A percentile compares a stretch with the other conserved stretches of the same genome.
Evolutionary conservation across 2,113 vertebrate genomes (phyloP).

Genomic region (Nothobranchius furzeri): DNA sequence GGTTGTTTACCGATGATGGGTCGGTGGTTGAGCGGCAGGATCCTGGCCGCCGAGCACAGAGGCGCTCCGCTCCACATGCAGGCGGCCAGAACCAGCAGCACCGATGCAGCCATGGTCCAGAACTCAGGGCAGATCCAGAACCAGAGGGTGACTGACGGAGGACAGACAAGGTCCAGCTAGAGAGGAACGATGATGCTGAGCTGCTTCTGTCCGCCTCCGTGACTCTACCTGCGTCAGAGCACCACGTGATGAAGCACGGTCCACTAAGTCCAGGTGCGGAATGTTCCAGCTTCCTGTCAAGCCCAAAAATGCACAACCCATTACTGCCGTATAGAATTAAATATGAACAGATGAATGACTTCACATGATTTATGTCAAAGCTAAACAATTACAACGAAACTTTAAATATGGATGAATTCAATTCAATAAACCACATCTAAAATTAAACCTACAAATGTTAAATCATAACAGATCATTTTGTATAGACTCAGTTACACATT

Average conservation of each 20-base stretch:
- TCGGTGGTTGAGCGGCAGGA: conserved; percentile 60
- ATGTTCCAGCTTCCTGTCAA: neutral
- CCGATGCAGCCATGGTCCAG: conserved; percentile 52
- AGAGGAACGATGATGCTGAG: neutral
- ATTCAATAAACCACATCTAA: too few species aligned
- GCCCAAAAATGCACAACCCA: too few species aligned
- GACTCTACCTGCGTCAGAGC: neutral
- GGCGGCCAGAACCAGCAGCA: conserved; percentile 60
- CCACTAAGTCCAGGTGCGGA: conserved; percentile 8
- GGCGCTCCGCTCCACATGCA: conserved; percentile 32
- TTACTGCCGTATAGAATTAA: too few species aligned
- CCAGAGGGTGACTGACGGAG: neutral
- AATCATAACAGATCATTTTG: too few species aligned
- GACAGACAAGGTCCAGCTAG: too few species aligned
- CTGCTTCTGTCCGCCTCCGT: too few species aligned
- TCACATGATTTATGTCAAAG: too few species aligned
- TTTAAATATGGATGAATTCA: too few species aligned
- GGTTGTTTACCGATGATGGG: conserved; percentile 75
- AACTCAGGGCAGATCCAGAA: neutral
- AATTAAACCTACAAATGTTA: too few species aligned
- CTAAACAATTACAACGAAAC: too few species aligned
- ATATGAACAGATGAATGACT: too few species aligned
- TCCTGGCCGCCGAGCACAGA: conserved; percentile 4
- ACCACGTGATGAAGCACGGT: conserved; percentile 10
- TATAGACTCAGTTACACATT: too few species aligned